Evolutionary conservation across 2,888 invertebrate genomes (phyloP).

Genomic region (Empis livida): DNA sequence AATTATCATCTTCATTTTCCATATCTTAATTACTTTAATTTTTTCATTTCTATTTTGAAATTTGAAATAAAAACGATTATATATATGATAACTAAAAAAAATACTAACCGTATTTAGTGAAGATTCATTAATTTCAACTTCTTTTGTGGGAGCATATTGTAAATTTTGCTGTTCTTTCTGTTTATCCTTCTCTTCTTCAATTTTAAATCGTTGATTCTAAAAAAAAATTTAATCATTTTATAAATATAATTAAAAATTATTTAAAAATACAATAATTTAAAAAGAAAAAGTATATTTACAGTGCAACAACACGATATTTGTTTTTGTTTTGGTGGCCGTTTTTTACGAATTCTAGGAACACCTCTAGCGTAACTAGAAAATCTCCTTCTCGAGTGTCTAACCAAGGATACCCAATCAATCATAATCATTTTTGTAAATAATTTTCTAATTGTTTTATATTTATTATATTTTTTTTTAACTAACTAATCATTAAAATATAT

Average conservation of each 20-base stretch:
- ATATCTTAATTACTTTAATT: too few relatives aligned
- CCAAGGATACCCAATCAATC: slow-evolving; percentile 70
- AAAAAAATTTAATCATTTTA: slow-evolving; percentile 6
- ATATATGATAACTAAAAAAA: too few relatives aligned
- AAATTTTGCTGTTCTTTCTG: slow-evolving; percentile 17
- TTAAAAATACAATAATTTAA: too few relatives aligned
- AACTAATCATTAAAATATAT: slow-evolving; percentile 2
- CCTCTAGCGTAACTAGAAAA: slow-evolving; percentile 53
- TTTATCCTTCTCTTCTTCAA: slow-evolving; percentile 27
- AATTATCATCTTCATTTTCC: too few relatives aligned
- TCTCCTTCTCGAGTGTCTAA: slow-evolving; percentile 54
- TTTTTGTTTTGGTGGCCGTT: slow-evolving; percentile 24
- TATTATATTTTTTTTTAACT: slow-evolving; percentile 4
- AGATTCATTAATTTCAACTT: slow-evolving; percentile 11
- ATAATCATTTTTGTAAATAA: slow-evolving; percentile 28
- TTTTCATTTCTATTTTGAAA: too few relatives aligned
- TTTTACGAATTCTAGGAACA: slow-evolving; percentile 49
- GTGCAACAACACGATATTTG: slow-evolving; percentile 26
- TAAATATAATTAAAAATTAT: too few relatives aligned
- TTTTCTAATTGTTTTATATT: too few relatives aligned
- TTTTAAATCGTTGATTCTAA: slow-evolving; percentile 33
- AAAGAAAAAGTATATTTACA: not conserved
- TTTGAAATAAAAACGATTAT: too few relatives aligned
- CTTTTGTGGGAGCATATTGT: slow-evolving; percentile 12
- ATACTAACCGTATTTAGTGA: slow-evolving; percentile 14